Percentiles rank a stretch among this genome's conserved stretches.
These are phyloP conservation scores for Archocentrus centrarchus DNA, from an alignment of 2,113 vertebrate genomes.

Conservation along the genomic window DNA sequence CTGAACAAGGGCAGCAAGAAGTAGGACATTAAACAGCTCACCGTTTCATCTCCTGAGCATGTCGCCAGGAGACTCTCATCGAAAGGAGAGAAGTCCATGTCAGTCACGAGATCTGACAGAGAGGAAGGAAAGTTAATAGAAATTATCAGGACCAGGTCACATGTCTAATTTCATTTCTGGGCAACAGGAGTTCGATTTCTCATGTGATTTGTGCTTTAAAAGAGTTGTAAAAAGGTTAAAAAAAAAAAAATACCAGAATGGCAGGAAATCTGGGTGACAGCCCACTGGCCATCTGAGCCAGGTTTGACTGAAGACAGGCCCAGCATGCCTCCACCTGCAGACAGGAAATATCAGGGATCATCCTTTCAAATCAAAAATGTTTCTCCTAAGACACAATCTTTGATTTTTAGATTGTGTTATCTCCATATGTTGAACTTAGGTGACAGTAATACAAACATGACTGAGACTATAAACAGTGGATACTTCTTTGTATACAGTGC, in stretches of 20 bases:
- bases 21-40: slow-evolving; percentile 69
- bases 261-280: slow-evolving; percentile 85
- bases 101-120: slow-evolving; percentile 87
- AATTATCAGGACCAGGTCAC: slow-evolving; percentile 7
- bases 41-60: slow-evolving; percentile 87
- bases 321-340: slow-evolving; percentile 85
- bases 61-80: slow-evolving; percentile 91
- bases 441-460: not conserved
- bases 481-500: not conserved
- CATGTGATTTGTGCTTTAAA: not conserved
- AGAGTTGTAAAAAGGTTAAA: not conserved
- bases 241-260: slow-evolving; percentile 85
- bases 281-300: slow-evolving; percentile 81
- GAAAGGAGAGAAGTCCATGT: slow-evolving; percentile 96
- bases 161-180: slow-evolving; percentile 13
- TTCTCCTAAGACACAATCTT: not conserved
- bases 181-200: not conserved
- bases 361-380: not conserved
- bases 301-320: slow-evolving; percentile 85
- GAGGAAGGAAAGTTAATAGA: slow-evolving; percentile 7
- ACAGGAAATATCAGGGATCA: not conserved
- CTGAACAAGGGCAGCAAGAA: not conserved
- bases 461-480: not conserved
- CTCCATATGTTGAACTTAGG: not conserved
- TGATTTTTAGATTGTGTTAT: not conserved